These are phyloP conservation scores for Eriocheir sinensis DNA, from an alignment of 1,140 invertebrate genomes.

Conservation along the genomic window DNA sequence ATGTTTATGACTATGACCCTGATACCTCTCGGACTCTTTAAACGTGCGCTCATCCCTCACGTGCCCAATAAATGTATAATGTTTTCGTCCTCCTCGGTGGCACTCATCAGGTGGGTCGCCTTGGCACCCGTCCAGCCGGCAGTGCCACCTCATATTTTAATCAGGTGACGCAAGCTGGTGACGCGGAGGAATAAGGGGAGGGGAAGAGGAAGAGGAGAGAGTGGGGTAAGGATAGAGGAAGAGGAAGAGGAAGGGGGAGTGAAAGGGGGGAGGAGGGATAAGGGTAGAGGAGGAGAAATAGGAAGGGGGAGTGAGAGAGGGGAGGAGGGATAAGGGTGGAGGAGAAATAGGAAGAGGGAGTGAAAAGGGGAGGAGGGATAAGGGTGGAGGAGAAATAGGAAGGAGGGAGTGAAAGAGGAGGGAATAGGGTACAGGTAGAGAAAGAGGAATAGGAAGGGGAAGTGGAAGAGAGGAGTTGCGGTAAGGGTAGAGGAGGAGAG, in stretches of 20 bases:
- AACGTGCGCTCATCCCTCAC: too few relatives aligned
- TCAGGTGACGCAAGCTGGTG: not conserved
- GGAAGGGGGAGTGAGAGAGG: too few relatives aligned
- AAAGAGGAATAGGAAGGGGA: not conserved
- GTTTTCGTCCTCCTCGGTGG: not conserved
- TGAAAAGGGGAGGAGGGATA: too few relatives aligned
- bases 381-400: too few relatives aligned
- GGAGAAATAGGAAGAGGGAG: too few relatives aligned
- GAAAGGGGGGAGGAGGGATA: not conserved
- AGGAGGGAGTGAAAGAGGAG: too few relatives aligned
- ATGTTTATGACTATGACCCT: too few relatives aligned
- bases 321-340: too few relatives aligned
- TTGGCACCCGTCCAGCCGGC: not conserved
- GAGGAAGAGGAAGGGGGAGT: not conserved
- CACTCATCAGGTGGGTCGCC: not conserved
- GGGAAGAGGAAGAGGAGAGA: not conserved
- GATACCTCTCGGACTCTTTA: too few relatives aligned
- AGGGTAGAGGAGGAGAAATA: too few relatives aligned
- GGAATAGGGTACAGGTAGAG: not conserved
- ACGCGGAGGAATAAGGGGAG: not conserved
- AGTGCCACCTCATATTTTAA: not conserved
- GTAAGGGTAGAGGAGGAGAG: not conserved
- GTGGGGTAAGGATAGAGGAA: not conserved
- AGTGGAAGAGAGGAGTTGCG: not conserved
- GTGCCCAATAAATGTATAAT: too few relatives aligned